phyloP scores from a whole-genome alignment of 2,113 vertebrate genomes.

The Maccullochella peelii region DNA sequence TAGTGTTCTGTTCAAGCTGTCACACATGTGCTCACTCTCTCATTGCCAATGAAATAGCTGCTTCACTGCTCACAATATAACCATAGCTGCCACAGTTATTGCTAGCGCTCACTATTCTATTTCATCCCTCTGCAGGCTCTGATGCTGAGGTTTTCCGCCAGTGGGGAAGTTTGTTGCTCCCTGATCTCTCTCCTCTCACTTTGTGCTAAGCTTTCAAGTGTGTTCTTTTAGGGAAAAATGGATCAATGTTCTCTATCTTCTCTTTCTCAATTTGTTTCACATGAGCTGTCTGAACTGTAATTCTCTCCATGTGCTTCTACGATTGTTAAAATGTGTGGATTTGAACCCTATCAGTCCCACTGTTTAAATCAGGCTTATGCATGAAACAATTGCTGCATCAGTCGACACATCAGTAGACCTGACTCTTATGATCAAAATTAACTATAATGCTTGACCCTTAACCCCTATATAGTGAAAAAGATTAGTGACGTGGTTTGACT shows the following conservation, averaged over 20 bases:
- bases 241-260: conserved; percentile 13
- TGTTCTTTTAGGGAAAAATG: neutral
- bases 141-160: conserved; percentile 15
- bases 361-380: neutral
- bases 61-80: conserved; percentile 31
- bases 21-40: conserved; percentile 34
- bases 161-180: conserved; percentile 23
- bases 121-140: conserved; percentile 28
- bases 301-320: neutral
- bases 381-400: neutral
- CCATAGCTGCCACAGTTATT: conserved; percentile 21
- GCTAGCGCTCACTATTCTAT: conserved; percentile 35
- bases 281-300: neutral
- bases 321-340: neutral
- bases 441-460: neutral
- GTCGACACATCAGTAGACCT: neutral
- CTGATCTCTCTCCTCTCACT: conserved; percentile 10
- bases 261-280: neutral
- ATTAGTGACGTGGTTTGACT: neutral
- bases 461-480: too few species aligned
- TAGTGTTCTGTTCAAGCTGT: conserved; percentile 44
- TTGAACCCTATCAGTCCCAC: neutral
- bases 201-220: conserved; percentile 21
- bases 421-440: too few species aligned
- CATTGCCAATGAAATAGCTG: conserved; percentile 36